Evolutionary conservation across 1,140 invertebrate genomes (phyloP), one percentile per base, ranked within the genome.

Genomic region (Drosophila lowei): DNA sequence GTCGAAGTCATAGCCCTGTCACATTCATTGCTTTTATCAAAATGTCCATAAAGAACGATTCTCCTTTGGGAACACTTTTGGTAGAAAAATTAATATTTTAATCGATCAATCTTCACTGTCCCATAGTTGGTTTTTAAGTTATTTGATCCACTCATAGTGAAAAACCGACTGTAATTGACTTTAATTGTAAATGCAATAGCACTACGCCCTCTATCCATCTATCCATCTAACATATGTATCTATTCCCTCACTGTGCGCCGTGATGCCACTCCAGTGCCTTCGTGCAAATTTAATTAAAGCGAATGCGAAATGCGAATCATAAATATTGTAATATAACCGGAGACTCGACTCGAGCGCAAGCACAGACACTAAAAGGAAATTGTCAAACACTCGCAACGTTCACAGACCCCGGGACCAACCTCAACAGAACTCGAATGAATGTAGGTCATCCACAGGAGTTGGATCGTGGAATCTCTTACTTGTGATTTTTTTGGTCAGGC

Each of bases 241-340:
- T 3, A 38, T 38, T 38, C 4, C 34, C 34, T 13, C 11, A 13
- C 34, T 38, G 34, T 13, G 34, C 13, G 34, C 11, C 34, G 4
- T 38, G 34, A 38, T 13, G 34, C 38, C 44, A 41, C 43, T 47
- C 23, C 43, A 15, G 38, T 8, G 18, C 16, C 42, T 41, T 55
- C 59, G 64, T 75, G 57, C 59, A 79, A 68, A 83, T 79, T 83
- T 83, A 83, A 83, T 83, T 83, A 84, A 84, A 75, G 66, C 60
- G 75, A 75, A 73, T 83, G 79, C 79, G 79, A 83, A 84, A 73
- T 84, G 79, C 79, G 79, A 83, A 84, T 84, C 71, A 83, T 84
- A 83, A 83, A 84, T 79, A 83, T 83, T 84, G 55, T 75, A 83
- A 75, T 74, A 57, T 56, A 61, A 55, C 60, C 43, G 25, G 47